Percentiles rank a stretch among this genome's conserved stretches.
These are phyloP conservation scores for Dromas ardeola DNA, from an alignment of 2,113 vertebrate genomes.

Conservation along the genomic window DNA sequence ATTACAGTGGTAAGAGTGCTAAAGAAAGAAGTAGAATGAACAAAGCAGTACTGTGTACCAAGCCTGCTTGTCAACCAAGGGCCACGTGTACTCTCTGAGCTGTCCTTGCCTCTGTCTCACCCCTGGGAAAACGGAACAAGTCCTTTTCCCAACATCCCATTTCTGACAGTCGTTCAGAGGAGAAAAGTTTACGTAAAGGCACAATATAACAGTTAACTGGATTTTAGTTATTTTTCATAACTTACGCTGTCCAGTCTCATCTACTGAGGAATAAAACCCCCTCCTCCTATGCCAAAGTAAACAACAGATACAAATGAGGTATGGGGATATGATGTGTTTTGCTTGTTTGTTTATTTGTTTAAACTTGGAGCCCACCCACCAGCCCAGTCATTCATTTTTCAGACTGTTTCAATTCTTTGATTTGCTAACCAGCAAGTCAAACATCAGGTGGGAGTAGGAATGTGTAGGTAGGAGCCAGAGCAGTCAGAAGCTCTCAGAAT, in stretches of 20 bases:
- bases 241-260: background rate
- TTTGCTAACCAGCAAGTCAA: background rate
- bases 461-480: background rate
- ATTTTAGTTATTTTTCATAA: background rate
- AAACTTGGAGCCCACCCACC: background rate
- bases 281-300: background rate
- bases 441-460: background rate
- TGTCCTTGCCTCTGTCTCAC: background rate
- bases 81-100: background rate
- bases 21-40: background rate
- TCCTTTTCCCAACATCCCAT: background rate
- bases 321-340: background rate
- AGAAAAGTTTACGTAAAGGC: background rate
- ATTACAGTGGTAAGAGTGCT: background rate
- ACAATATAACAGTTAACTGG: background rate
- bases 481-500: background rate
- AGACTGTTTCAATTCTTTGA: background rate
- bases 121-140: background rate
- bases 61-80: background rate
- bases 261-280: background rate
- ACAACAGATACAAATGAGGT: background rate
- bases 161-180: background rate
- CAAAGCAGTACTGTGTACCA: background rate
- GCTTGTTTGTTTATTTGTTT: conserved; percentile 7
- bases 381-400: background rate